Evolutionary conservation across 92 coral and sea anemone genomes (phyloP), one percentile per base, ranked within the genome.

Genomic region (Pocillopora grandis): DNA sequence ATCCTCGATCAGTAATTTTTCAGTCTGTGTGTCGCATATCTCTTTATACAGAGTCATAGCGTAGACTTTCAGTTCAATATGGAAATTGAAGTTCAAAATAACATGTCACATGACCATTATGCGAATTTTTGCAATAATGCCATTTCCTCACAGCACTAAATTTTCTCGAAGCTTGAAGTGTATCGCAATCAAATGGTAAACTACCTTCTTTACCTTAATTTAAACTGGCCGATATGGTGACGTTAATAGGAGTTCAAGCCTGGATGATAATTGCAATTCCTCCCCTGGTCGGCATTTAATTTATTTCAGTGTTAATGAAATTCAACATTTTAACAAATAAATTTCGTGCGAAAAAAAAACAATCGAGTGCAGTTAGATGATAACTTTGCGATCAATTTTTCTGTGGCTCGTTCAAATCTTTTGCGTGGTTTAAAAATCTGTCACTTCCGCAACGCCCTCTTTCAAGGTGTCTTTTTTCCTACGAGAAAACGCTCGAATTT

Each of bases 351-450:
- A 35, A 55, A 37, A 35, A 70, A 70, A 16, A 12, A 59, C 14
- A 12, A 12, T 12, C 14, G 14, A 7, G 3, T 12, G 10, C 0
- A 16, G 8, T 1, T 59, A 16, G 14, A 59, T 7, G 0, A 12
- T 59, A 59, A 12, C 62, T 59, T 59, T 14, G 52, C 60, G 15
- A 31, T 1, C 12, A 49, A 17, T 9, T 2, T 5, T 13, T 68
- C 48, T 14, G 52, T 31, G 17, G 36, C 9, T 21, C n/a, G 16
- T 20, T 15, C 20, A 20, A 49, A 62, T 87, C 48, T 58, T 37
- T 84, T 91, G 94, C 92, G 61, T 93, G 94, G 76, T 91, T 88
- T 57, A 93, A 93, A 42, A 3, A 42, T 42, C 52, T 42, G 5
- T 42, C 52, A 7, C 52, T 42, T 7, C 52, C 4, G 8, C 52